Evolutionary conservation across 2,113 vertebrate species (phyloP), one percentile per base, ranked within the genome.

Genomic region (Pelecanoides urinatrix): DNA sequence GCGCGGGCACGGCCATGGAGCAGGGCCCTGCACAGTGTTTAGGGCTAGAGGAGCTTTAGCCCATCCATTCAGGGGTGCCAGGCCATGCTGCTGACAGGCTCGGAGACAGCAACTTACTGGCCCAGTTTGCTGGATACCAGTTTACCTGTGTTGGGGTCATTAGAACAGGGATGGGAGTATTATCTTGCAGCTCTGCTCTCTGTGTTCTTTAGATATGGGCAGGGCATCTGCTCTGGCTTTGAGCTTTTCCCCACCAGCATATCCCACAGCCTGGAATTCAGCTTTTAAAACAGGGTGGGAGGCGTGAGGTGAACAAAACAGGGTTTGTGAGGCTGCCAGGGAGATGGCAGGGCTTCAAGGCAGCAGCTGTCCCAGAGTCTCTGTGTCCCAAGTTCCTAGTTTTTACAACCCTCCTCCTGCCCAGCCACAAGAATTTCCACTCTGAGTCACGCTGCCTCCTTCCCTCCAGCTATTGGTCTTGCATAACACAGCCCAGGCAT

Each of bases 371-470:
- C 58, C 42, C 1, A 4, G 76, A 78, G 70, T 70, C 62, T 94
- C 50, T 23, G 4, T 50, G 73, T 94, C 90, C 73, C 11, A 1
- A 58, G n/a, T 73, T 96, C 72, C 76, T 92, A 40, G 47, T 44
- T 94, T 96, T 96, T 67, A 56, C 22, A 92, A 63, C 42, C 25
- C 53, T 84, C 62, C 52, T 79, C n/a, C 67, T 84, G 65, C 87
- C 47, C 71, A 90, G 90, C 88, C 94, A 94, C 95, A 95, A 68
- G 89, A 94, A 94, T 97, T 97, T 96, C 90, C 74, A 67, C 66
- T 96, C 68, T 94, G 91, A 95, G 71, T 97, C 80, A 95, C 20
- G 5, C 72, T 67, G 47, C 53, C 52, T 94, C 26, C 59, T 90
- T 94, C 78, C 65, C 65, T 93, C 62, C 65, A 96, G 94, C 93